phyloP scores from a whole-genome alignment of 2,113 vertebrate species.

The Aythya baeri region DNA sequence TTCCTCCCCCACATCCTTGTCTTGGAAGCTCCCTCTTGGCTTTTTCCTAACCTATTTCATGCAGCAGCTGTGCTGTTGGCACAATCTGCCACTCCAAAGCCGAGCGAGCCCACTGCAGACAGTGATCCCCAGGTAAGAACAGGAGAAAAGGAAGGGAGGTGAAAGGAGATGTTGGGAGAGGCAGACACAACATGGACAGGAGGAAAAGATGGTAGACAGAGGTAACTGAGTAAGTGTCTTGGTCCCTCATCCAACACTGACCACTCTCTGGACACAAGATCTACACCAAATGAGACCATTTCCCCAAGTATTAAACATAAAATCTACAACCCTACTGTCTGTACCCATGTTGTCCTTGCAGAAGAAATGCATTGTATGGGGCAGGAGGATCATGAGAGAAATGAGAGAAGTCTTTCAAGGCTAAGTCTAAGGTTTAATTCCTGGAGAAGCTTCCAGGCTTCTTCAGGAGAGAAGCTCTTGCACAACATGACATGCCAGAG shows the following conservation, averaged over 20 bases:
- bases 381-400: not conserved
- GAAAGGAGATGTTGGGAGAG: not conserved
- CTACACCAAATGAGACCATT: not conserved
- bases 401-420: not conserved
- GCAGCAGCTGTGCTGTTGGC: not conserved
- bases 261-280: not conserved
- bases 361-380: not conserved
- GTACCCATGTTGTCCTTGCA: not conserved
- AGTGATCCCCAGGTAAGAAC: not conserved
- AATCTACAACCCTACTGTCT: not conserved
- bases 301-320: not conserved
- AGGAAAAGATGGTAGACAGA: not conserved
- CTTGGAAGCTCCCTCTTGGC: not conserved
- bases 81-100: not conserved
- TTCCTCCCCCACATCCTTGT: not conserved
- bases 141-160: not conserved
- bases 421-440: not conserved
- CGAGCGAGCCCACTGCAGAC: not conserved
- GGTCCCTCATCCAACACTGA: not conserved
- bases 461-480: not conserved
- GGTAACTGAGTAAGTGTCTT: not conserved
- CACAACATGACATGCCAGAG: accelerated
- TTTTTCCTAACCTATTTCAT: not conserved
- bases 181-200: not conserved
- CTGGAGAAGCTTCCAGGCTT: not conserved